phyloP scores from a whole-genome alignment of 2,113 vertebrate genomes.

The Micronycteris hirsuta region DNA sequence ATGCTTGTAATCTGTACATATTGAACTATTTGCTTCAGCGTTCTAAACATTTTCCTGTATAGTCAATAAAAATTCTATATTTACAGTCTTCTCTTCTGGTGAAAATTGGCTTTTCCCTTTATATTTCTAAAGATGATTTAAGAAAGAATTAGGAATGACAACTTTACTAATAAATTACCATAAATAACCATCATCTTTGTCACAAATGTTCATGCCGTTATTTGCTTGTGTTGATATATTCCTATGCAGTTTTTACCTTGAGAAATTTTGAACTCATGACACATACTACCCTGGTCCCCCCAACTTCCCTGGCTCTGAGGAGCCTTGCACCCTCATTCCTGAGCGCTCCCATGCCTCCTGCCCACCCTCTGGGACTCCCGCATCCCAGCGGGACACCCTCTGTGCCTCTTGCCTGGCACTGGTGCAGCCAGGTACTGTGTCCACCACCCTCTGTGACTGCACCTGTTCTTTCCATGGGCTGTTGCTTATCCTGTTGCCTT shows the following conservation, averaged over 20 bases:
- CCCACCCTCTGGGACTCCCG: background rate
- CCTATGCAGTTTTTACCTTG: background rate
- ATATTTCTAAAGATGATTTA: constrained; percentile 36
- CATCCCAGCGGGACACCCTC: background rate
- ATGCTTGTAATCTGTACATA: constrained; percentile 47
- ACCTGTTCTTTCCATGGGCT: background rate
- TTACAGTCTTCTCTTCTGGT: constrained; percentile 19
- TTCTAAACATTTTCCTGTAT: constrained; percentile 60
- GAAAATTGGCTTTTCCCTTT: constrained; percentile 39
- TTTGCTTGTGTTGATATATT: background rate
- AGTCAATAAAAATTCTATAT: constrained; percentile 39
- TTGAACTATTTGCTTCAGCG: constrained; percentile 41
- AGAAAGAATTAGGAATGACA: constrained; percentile 20
- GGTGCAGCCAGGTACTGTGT: background rate
- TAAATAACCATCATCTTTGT: background rate
- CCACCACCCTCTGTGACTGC: background rate
- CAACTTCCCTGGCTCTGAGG: background rate
- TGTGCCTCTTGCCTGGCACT: background rate
- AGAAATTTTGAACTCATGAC: background rate
- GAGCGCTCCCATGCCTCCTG: fast-evolving
- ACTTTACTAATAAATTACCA: background rate
- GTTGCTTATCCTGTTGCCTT: background rate
- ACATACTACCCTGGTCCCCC: background rate
- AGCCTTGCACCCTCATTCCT: background rate
- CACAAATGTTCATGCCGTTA: background rate